Evolutionary conservation across 1,140 invertebrate species (phyloP), one percentile per base, ranked within the genome.

Genomic region (Aricia agestis): DNA sequence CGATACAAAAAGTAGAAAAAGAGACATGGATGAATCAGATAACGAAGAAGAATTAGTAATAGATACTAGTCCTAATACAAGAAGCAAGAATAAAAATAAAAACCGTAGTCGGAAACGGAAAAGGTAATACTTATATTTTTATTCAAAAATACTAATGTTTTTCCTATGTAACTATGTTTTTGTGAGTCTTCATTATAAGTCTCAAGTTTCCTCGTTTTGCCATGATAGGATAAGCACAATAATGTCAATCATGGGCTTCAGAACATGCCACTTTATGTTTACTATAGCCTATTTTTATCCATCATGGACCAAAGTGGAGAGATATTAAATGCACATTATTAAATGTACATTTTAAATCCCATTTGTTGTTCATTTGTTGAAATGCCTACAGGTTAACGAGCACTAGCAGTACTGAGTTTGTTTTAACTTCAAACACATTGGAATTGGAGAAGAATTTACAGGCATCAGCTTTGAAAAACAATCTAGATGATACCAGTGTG

Each of bases 401-500:
- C 6, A 84, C 76, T 36, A 85, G 84, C 67, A 79, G 74, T 9
- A 83, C 84, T 67, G 67, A 66, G 36, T 76, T 80, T 78, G 74
- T 82, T 11, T 71, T 92, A 13, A 83, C 89, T 17, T 89, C 91
- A 36, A 90, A 92, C 71, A 80, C 78, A 61, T 67, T 87, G 41
- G 84, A 88, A 66, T 76, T 88, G 9, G 91, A 92, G 65, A 88
- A 85, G 59, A 90, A 83, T 67, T 66, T 92, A 0, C 83, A 87
- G 57, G 83, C 83, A 19, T 83, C 83, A 19, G 91, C 90, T 61
- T 73, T 85, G 7, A 92, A 89, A 73, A 92, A 92, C 77, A 92
- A 92, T 76, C 78, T 92, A 71, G 88, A 91, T 80, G 84, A 87
- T 75, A 78, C 77, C 45, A 87, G 88, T 78, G 86, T 92, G 1